phyloP scores from a whole-genome alignment of 2,888 invertebrate species.

The Phlogophora meticulosa region DNA sequence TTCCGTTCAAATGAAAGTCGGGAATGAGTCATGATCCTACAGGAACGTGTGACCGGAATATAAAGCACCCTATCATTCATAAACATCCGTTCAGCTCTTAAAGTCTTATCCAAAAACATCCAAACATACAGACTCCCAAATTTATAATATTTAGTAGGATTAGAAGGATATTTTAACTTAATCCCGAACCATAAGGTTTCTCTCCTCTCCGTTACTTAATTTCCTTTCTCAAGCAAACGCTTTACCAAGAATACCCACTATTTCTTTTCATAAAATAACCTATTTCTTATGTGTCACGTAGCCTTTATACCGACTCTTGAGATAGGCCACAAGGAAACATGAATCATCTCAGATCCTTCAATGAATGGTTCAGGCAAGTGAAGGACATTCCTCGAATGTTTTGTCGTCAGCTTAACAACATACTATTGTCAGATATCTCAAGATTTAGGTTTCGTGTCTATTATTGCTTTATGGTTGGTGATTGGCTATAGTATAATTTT shows the following conservation, averaged over 20 bases:
- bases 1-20: no score
- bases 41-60: no score
- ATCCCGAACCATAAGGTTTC: no score
- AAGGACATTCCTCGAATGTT: conserved; percentile 19
- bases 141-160: no score
- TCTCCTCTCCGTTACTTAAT: background rate
- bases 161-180: no score
- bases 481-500: background rate
- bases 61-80: no score
- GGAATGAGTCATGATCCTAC: no score
- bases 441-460: conserved; percentile 1
- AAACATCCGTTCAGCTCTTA: no score
- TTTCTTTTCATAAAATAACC: conserved; percentile 3
- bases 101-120: no score
- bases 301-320: conserved; percentile 28
- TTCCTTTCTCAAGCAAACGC: background rate
- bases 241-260: background rate
- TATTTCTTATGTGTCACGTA: conserved; percentile 21
- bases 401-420: conserved; percentile 8
- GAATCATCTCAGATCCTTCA: conserved; percentile 27
- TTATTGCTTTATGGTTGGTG: background rate
- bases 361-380: conserved; percentile 9
- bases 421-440: background rate
- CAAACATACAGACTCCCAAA: no score
- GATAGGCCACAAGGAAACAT: conserved; percentile 21